phyloP scores from a whole-genome alignment of 2,113 vertebrate species.

The Ramphastos sulfuratus region DNA sequence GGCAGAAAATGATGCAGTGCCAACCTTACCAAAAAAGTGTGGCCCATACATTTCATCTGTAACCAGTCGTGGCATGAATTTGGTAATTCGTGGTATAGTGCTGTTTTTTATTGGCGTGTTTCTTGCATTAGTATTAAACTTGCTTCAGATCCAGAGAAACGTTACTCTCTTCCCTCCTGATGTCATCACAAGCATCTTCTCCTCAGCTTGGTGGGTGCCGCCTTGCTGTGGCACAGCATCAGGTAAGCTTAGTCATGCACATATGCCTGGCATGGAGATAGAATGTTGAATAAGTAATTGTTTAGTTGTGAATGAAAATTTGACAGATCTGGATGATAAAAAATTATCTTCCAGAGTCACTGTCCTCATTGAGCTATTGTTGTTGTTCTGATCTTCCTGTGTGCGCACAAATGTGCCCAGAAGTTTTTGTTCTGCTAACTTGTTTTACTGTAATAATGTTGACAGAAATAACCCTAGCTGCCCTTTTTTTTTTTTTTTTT shows the following conservation, averaged over 20 bases:
- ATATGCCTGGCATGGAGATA: background rate
- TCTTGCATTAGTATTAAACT: conserved; percentile 91
- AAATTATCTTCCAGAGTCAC: background rate
- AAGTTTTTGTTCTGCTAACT: background rate
- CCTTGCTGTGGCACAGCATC: conserved; percentile 92
- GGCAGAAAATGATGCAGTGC: conserved; percentile 74
- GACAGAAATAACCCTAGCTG: background rate
- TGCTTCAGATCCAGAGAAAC: conserved; percentile 95
- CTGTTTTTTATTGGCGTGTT: conserved; percentile 94
- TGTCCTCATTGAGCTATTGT: background rate
- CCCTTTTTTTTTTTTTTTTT: background rate
- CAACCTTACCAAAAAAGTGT: conserved; percentile 65
- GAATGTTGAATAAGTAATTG: background rate
- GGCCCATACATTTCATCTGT: conserved; percentile 87
- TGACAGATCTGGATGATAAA: background rate
- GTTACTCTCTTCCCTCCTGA: conserved; percentile 97
- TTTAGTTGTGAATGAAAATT: background rate
- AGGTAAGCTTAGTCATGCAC: conserved; percentile 75
- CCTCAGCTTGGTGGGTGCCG: conserved; percentile 95
- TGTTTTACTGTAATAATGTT: background rate
- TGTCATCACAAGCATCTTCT: conserved; percentile 93
- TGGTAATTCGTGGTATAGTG: conserved; percentile 87
- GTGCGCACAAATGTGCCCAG: background rate
- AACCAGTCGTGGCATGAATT: conserved; percentile 86
- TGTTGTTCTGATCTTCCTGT: fast-evolving